A percentile compares a stretch with the other conserved stretches of the same genome.
These are phyloP conservation scores for Syrista parreyssii DNA, from an alignment of 2,888 invertebrate species.

Conservation along the genomic window DNA sequence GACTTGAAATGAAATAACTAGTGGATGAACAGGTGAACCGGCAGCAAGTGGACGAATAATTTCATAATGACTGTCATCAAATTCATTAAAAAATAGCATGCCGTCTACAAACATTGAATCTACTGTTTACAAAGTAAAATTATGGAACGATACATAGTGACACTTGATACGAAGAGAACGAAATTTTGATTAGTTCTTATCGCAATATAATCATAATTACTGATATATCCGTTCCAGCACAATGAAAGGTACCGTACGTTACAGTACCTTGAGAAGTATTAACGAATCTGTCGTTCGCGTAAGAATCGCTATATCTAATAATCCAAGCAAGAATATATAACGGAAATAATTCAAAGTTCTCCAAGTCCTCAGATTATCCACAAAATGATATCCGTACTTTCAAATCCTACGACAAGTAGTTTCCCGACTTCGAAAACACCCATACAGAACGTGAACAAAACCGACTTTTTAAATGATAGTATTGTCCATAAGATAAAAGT, in stretches of 20 bases:
- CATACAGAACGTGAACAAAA: background rate
- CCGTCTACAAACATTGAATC: background rate
- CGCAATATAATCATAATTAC: background rate
- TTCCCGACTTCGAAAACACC: background rate
- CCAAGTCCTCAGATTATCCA: background rate
- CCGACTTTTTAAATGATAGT: background rate
- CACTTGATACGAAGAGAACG: background rate
- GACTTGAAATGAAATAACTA: background rate
- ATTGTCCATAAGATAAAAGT: background rate
- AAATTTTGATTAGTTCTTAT: constrained; percentile 36
- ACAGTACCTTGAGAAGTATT: background rate
- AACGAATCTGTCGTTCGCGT: background rate
- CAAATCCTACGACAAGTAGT: background rate
- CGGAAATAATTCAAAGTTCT: background rate
- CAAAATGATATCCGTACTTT: background rate
- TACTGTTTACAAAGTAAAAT: background rate
- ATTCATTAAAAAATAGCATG: background rate
- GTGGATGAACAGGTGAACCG: too few species aligned
- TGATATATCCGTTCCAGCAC: background rate
- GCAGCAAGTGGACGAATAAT: background rate
- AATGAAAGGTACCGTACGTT: background rate
- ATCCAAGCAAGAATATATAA: background rate
- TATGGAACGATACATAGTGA: background rate
- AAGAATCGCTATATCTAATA: background rate
- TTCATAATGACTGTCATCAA: background rate